Base-by-base conservation (phyloP, 2,888 invertebrate species). In the Seladonia tumulorum region DNA sequence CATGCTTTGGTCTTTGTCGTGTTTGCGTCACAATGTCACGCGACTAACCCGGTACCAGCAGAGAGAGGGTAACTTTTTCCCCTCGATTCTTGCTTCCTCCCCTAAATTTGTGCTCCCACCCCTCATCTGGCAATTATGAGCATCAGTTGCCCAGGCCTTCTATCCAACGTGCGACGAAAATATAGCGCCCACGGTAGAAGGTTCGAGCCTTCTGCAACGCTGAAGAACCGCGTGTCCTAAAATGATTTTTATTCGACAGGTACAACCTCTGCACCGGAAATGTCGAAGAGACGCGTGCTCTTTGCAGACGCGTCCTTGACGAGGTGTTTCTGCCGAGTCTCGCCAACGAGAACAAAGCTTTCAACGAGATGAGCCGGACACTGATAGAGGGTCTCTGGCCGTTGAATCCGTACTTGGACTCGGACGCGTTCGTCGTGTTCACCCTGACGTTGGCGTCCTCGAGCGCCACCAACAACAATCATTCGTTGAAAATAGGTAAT, bases 371-470 rank as follows among this genome's bases (percentile, higher is more conserved):
- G 96, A 95, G 97, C 0, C 94, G 93, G 0, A 96, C 96, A 1
- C 95, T 98, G 92, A 93, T 98, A 2, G 95, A 97, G 75, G 97
- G 97, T 0, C 94, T 98, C 93, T 97, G 97, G 97, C 96, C 96
- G 5, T 95, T 97, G 70, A 97, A 97, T 93, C 97, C 97, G 0
- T 94, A 95, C 57, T 95, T 97, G 0, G 95, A 97, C 10, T 95
- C 96, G 0, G 94, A 95, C 10, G 96, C 96, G 0, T 96, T 96
- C 91, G 92, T 97, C 22, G 96, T 96, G 91, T 96, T 96, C 90
- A 96, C 96, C 10, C 95, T 95, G 82, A 94, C 96, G 47, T 89
- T 97, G 76, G 96, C 96, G 0, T 86, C 91, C 0, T 90, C 91
- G 0, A 87, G 92, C 12, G 91, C 94, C 5, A 88, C 92, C 0